A percentile compares a stretch with the other conserved stretches of the same genome.
Conservation (phyloP, 2,113 vertebrate genomes). For the Caracal caracal region DNA sequence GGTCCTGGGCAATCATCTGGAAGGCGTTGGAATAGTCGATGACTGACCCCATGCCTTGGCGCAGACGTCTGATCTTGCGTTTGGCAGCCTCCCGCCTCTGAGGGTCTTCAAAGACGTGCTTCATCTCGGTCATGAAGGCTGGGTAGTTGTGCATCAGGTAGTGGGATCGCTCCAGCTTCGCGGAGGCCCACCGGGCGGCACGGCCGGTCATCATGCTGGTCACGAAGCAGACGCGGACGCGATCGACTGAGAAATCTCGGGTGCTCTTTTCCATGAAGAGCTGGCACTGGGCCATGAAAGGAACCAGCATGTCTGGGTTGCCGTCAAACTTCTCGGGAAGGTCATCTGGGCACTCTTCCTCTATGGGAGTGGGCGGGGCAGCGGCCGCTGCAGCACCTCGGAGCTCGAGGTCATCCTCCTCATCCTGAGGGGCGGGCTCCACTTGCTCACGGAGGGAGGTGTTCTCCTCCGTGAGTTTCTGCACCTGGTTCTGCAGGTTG, state of each 20-base stretch:
- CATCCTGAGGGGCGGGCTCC: not conserved
- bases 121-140: conserved; percentile 79
- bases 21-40: conserved; percentile 70
- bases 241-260: conserved; percentile 71
- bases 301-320: conserved; percentile 73
- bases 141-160: conserved; percentile 80
- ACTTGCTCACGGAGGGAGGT: conserved; percentile 51
- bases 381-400: conserved; percentile 39
- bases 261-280: conserved; percentile 76
- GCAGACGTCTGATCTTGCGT: conserved; percentile 80
- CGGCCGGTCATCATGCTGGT: conserved; percentile 80
- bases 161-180: conserved; percentile 62
- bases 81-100: conserved; percentile 76
- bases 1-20: conserved; percentile 76
- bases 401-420: conserved; percentile 57
- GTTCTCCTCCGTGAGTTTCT: conserved; percentile 63
- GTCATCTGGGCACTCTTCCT: conserved; percentile 65
- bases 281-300: conserved; percentile 78
- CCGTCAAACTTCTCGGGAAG: conserved; percentile 76
- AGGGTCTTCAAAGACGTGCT: conserved; percentile 79
- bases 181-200: conserved; percentile 76
- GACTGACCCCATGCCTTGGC: conserved; percentile 71
- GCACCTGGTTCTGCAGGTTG: conserved; percentile 72
- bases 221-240: conserved; percentile 77
- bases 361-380: accelerated